Evolutionary conservation across 2,113 vertebrate species (phyloP), one percentile per base, ranked within the genome.

Genomic region (Pollimyrus isidori): DNA sequence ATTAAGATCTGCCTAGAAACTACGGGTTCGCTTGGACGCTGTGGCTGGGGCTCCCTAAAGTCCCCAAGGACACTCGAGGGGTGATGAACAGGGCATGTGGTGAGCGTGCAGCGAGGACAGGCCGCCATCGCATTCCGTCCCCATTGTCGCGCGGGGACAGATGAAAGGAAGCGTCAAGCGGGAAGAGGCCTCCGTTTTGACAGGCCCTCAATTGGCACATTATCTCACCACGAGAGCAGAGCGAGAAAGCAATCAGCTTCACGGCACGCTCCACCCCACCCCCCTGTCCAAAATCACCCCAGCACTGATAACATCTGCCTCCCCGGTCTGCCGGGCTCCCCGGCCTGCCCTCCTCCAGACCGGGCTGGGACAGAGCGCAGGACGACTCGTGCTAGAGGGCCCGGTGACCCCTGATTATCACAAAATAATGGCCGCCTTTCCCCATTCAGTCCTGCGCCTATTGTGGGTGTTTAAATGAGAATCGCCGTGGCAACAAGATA

Each of bases 181-280:
- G 45, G 52, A 58, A 84, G 62, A 83, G 53, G 50, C 85, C 76
- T 23, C 35, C 15, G 69, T 17, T 90, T 90, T 90, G 86, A 90
- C 89, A 88, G 89, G 39, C 86, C 46, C 73, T 88, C 87, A 45
- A 62, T 56, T 49, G 86, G 35, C 53, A 53, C 48, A 88, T 90
- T 90, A 90, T 90, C 89, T 90, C 85, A 23, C 23, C 62, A 4
- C 86, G 19, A 76, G 86, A 58, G 82, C 65, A 83, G 86, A 83
- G 69, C n/a, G 52, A 84, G 89, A 88, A 90, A 83, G 89, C 86
- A 90, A 90, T 90, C 89, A 90, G 73, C 50, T 76, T 83, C 69
- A 26, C 73, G 35, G 87, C 76, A 42, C 52, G 10, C 42, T 62
- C 45, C 42, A 53, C 26, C 88, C 85, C 48, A 26, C 85, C 49